phyloP scores from a whole-genome alignment of 2,797 vertebrate genomes.

The Gorsachius magnificus region DNA sequence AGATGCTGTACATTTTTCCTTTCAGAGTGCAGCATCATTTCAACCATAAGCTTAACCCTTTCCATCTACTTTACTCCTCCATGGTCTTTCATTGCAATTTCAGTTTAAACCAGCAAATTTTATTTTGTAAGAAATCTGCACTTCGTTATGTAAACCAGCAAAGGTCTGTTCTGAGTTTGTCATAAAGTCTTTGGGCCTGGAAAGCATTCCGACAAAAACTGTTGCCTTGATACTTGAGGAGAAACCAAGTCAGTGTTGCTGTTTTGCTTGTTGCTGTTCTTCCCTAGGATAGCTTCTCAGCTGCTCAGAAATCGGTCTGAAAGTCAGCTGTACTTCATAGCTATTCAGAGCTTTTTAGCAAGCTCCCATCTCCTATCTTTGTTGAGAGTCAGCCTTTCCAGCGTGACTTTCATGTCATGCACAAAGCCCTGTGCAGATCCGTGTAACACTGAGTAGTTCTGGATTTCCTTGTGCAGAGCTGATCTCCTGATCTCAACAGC shows the following conservation, averaged over 20 bases:
- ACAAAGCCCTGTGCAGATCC: not conserved
- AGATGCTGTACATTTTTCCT: not conserved
- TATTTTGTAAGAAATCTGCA: not conserved
- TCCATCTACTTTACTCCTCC: not conserved
- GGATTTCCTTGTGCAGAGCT: not conserved
- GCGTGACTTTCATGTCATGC: not conserved
- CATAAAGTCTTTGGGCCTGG: not conserved
- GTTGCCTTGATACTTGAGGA: not conserved
- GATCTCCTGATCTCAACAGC: not conserved
- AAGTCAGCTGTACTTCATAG: not conserved
- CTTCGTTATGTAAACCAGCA: not conserved
- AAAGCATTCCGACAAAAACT: not conserved
- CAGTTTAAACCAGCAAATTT: not conserved
- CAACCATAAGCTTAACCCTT: not conserved
- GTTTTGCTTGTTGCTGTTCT: not conserved
- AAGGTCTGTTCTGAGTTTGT: not conserved
- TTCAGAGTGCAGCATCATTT: not conserved
- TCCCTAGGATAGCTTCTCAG: not conserved
- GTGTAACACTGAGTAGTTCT: not conserved
- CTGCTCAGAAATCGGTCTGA: not conserved
- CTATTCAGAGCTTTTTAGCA: not conserved
- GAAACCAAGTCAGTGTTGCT: not conserved
- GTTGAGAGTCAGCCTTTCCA: not conserved
- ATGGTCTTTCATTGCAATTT: not conserved
- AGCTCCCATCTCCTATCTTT: not conserved